Base-by-base conservation (phyloP, 2,888 invertebrate genomes). In the Xestia c-nigrum region DNA sequence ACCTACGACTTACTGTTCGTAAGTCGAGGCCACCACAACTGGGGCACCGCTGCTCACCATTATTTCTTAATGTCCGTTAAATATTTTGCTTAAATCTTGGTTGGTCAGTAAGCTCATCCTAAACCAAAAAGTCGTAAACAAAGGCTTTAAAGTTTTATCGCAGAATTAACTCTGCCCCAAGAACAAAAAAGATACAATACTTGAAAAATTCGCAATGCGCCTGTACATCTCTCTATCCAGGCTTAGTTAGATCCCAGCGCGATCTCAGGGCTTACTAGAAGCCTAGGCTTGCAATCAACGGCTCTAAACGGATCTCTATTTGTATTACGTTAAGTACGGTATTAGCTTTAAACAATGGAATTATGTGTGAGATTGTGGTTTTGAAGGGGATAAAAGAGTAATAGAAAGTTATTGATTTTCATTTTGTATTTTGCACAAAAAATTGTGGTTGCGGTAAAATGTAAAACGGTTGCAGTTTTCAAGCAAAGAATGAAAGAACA, bases 211-310 rank as follows among this genome's bases (percentile, higher is more conserved):
- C 80, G 74, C 82, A 82, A 38, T 78, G 78, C 75, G 78, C 72
- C 68, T 75, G 76, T 73, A 80, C 59, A 69, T 68, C 66, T 76
- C 74, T 74, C 70, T n/a, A 88, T 80, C 66, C 70, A 64, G 59
- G 85, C 81, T 89, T 85, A 84, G 79, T 67, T 82, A 38, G 84
- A 89, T 84, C 84, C 72, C 63, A 80, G 83, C 80, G 57, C 74
- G 50, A 88, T 85, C 80, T 81, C 65, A 73, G 63, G 78, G 88
- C 75, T 89, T 88, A 87, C 66, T 78, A 31, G 67, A 68, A 80
- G 74, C 85, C 83, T 77, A 76, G 81, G 64, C 71, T 82, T 72
- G 82, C 89, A 89, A 88, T 87, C 85, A 89, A 79, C 88, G 79
- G 87, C 72, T 77, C 71, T 71, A 80, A 72, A 50, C 68, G 74